Conservation (phyloP, 2,797 vertebrate species). For the Chaetodon trifasciatus region DNA sequence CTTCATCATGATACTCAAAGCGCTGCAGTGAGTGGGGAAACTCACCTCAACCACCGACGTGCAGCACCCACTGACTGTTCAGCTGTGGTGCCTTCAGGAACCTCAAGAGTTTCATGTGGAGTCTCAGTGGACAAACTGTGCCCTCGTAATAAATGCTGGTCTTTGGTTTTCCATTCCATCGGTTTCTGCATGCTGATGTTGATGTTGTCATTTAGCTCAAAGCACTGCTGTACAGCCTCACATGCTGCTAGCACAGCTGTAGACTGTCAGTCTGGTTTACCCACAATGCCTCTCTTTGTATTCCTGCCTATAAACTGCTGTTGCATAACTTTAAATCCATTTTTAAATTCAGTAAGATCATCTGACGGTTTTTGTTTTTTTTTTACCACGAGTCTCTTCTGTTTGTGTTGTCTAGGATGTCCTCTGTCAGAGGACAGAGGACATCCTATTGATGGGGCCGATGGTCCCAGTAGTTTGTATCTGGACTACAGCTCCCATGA, state of each 20-base stretch:
- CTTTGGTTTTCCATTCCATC: no score
- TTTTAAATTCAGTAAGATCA: background rate
- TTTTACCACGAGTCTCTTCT: background rate
- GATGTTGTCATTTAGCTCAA: no score
- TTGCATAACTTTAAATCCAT: background rate
- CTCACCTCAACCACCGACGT: no score
- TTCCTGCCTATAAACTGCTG: background rate
- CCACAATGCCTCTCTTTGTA: constrained; percentile 8
- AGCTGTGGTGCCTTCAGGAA: no score
- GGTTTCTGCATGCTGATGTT: no score
- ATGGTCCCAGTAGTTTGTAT: constrained; percentile 9
- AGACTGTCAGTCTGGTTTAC: background rate
- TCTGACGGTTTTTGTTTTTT: background rate
- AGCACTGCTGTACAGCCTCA: background rate
- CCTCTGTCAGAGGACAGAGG: background rate
- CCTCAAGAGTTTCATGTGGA: no score
- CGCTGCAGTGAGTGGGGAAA: no score
- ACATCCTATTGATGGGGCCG: background rate
- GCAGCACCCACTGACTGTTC: no score
- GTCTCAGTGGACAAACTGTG: no score
- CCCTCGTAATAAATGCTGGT: no score
- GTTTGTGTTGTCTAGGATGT: background rate
- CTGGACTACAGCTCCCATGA: constrained; percentile 22
- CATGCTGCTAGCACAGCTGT: background rate
- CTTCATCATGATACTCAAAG: no score